A percentile compares a stretch with the other conserved stretches of the same genome.
Conservation (phyloP, 1,140 invertebrate species). For the Magallana angulata region DNA sequence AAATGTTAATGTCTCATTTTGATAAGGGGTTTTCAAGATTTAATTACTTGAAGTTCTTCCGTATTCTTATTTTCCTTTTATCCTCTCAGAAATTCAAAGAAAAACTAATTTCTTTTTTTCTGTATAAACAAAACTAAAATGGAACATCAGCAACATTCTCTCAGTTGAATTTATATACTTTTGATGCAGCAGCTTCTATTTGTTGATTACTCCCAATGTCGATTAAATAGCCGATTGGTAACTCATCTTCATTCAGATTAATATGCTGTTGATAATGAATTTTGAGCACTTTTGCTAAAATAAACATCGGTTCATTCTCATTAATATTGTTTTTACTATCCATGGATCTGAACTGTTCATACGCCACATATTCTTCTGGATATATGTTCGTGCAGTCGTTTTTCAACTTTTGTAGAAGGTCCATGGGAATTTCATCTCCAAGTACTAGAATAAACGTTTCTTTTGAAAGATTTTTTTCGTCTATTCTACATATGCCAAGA, state of each 20-base stretch:
- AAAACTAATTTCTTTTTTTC: too few species aligned
- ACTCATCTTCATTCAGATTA: neutral
- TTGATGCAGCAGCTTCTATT: constrained; percentile 51
- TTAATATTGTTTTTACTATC: neutral
- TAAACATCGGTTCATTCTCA: neutral
- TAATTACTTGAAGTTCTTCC: too few species aligned
- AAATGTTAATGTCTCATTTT: too few species aligned
- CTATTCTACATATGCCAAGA: neutral
- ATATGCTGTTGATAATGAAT: fast-evolving
- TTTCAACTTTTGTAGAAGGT: constrained; percentile 27
- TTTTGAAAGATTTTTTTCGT: neutral
- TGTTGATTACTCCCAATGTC: constrained; percentile 59
- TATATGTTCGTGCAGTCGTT: neutral
- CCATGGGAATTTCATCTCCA: constrained; percentile 9
- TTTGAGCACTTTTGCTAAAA: neutral
- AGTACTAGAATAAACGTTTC: constrained; percentile 5
- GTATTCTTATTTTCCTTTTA: too few species aligned
- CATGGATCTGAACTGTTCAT: neutral
- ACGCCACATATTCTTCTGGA: neutral
- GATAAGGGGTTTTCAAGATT: too few species aligned
- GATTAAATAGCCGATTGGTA: constrained; percentile 53
- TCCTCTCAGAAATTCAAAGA: too few species aligned
- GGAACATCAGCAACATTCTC: too few species aligned
- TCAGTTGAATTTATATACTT: constrained; percentile 54
- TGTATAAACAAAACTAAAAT: too few species aligned